Evolutionary conservation across 2,113 vertebrate genomes (phyloP), one percentile per base, ranked within the genome.

Genomic region (Chaetodon trifascialis): DNA sequence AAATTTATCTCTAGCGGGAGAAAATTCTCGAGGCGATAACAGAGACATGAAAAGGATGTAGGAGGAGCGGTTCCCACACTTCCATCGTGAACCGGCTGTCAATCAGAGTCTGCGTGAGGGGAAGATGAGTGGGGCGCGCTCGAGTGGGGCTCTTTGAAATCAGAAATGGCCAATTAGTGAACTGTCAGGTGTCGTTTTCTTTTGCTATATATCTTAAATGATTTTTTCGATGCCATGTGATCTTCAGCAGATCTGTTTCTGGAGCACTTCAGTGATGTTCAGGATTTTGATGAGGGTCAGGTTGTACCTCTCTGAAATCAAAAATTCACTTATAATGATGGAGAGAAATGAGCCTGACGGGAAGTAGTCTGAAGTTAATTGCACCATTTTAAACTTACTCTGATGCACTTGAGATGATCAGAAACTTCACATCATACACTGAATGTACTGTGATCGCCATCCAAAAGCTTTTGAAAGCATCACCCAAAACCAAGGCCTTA

Each of bases 91-190:
- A 88, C 73, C n/a, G 56, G 36, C 85, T 95, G 92, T 94, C 92
- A 93, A 65, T 93, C 87, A 89, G 25, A 76, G 58, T 65, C 47
- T 74, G 19, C 9, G 51, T 63, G 49, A 73, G 19, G 47, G 42
- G 36, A 69, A 74, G 77, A 72, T 34, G 70, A 89, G 73, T 64
- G 60, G 69, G 58, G 54, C 4, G 23, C 77, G 73, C 58, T 63
- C 1, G 40, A 82, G 75, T 81, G 82, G 38, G 40, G 78, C 62
- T 79, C 88, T 89, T 88, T 91, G 84, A 90, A 92, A 91, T 90
- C 54, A 92, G 72, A 92, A 93, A 87, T 70, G 81, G 65, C 63
- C 90, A 92, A 94, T 95, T 94, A 95, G 87, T 72, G 70, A 84
- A 75, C 85, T 88, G 86, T 93, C 90, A 92, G 86, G 76, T 87